Conservation (phyloP, 2,888 invertebrate genomes). For the Epinotia ramella region DNA sequence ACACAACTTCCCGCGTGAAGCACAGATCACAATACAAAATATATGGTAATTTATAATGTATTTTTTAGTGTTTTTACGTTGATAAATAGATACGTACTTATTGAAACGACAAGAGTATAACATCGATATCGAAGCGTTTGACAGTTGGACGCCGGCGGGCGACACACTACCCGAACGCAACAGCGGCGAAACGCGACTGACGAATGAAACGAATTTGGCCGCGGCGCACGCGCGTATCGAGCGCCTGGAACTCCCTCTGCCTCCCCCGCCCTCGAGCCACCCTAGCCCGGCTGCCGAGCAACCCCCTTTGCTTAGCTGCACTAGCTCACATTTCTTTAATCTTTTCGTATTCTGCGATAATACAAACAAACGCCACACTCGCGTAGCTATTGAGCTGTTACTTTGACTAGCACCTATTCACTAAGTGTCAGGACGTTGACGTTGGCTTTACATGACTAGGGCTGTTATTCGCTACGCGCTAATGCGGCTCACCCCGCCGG, state of each 20-base stretch:
- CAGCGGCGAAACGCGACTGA: slow-evolving; percentile 78
- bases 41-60: not conserved
- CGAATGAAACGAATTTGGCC: slow-evolving; percentile 53
- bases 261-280: slow-evolving; percentile 70
- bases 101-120: slow-evolving; percentile 62
- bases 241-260: slow-evolving; percentile 68
- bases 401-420: slow-evolving; percentile 35
- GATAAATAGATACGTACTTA: slow-evolving; percentile 69
- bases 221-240: slow-evolving; percentile 83
- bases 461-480: no score
- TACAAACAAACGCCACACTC: slow-evolving; percentile 47
- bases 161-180: slow-evolving; percentile 61
- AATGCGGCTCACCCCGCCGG: no score
- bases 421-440: slow-evolving; percentile 27
- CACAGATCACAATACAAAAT: not conserved
- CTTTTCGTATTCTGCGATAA: slow-evolving; percentile 49
- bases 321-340: slow-evolving; percentile 50
- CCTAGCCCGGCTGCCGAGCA: slow-evolving; percentile 56
- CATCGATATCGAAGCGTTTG: slow-evolving; percentile 77
- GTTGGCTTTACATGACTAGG: slow-evolving; percentile 18
- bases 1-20: slow-evolving; percentile 13
- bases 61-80: slow-evolving; percentile 4
- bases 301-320: slow-evolving; percentile 56
- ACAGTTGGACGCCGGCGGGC: slow-evolving; percentile 64
- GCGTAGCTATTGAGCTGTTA: slow-evolving; percentile 43